Evolutionary conservation across 2,797 vertebrate species (phyloP), one percentile per base, ranked within the genome.

Genomic region (Argya squamiceps): DNA sequence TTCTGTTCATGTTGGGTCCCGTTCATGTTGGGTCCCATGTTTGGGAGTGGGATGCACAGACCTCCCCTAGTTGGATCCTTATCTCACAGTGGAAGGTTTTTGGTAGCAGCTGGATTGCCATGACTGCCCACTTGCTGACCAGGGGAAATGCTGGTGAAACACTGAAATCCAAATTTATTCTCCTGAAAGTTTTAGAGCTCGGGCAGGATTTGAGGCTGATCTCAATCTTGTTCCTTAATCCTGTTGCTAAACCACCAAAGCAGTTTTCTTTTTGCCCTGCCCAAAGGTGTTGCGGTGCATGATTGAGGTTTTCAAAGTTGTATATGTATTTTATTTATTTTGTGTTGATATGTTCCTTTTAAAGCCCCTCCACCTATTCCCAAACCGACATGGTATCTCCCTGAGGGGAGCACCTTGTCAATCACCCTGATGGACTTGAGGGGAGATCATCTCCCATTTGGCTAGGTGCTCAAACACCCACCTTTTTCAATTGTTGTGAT

Each of bases 171-270:
- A 58, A 27, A 29, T 36, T 58, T 3, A 0, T 79, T 82, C 70
- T 44, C 18, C 44, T 58, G 41, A 60, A 49, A 3, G 1, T 34
- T 77, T 77, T 58, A 10, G 5, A 37, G 18, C 53, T 75, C 0
- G 0, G 17, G 30, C 21, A 43, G 55, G 16, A 55, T 50, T 41
- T 47, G 39, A 64, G 49, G 44, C 21, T n/a, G 15, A 49, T 55
- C 16, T 89, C 27, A 37, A 7, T 23, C 59, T 86, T 41, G 6
- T 6, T 50, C 26, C 82, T 79, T 36, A 44, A 22, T 71, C 27
- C 4, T 32, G 13, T 41, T 0, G 0, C 26, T 39, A 20, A 93
- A 39, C 1, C 34, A 56, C 5, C 7, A 43, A 47, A 46, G 3
- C 22, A 15, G 5, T 50, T 86, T 68, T n/a, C 8, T 22, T 93